Evolutionary conservation across 2,888 invertebrate genomes (phyloP), one percentile per base, ranked within the genome.

Genomic region (Pseudeuparius sepicola): DNA sequence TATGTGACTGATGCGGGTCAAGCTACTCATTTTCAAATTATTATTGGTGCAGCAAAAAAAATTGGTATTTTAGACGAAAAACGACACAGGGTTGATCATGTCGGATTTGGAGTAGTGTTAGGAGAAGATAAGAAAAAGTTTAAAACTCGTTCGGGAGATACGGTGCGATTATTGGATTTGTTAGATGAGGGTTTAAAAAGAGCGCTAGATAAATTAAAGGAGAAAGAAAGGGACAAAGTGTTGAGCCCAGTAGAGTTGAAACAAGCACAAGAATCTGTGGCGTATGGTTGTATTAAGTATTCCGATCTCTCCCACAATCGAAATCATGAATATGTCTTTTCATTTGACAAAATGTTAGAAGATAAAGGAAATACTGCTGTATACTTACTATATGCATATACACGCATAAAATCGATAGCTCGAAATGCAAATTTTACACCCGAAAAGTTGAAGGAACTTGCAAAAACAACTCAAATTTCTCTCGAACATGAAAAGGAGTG

Each of bases 51-150:
- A 53, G 92, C 87, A 0, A 70, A 75, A 47, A 70, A 78, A 39
- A 78, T 77, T 30, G 88, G 84, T 3, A 81, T 89, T 54, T 47
- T 59, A 14, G 68, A 77, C 48, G 73, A 76, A 4, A 52, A 58
- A 1, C 61, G 63, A 36, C 73, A 76, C 39, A 74, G 83, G 37
- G 66, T 93, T 1, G 92, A 96, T 60, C 90, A 92, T 65, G 88
- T 97, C 9, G 83, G 81, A 2, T 98, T 98, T 61, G 98, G 98
- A 9, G 87, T 97, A 4, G 98, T 98, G 0, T 66, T 98, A 2
- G 98, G 98, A 9, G 97, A 96, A 63, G 97, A 98, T 65, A 92
- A 88, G 55, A 98, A 98, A 60, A 98, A 97, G 64, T 97, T 98
- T 57, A 98, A 98, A 64, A 97, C 97, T 1, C 74, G 98, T 27